phyloP scores from a whole-genome alignment of 2,888 invertebrate species.

The Mythimna albipuncta region DNA sequence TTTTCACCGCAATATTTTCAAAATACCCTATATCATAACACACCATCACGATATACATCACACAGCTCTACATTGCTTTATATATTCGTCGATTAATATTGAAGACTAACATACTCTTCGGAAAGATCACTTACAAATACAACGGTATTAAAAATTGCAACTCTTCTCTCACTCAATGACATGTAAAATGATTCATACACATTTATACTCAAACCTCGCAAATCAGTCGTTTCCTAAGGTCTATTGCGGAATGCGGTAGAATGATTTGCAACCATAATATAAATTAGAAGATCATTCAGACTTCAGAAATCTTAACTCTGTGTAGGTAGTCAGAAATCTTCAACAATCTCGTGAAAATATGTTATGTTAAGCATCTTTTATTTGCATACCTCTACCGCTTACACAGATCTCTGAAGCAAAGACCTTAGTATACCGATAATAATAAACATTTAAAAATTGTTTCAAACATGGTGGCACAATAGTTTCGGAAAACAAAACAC shows the following conservation, averaged over 20 bases:
- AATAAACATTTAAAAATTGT: constrained; percentile 47
- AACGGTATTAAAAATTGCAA: constrained; percentile 64
- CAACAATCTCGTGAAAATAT: constrained; percentile 1
- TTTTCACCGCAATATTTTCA: constrained; percentile 36
- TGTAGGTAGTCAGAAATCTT: neutral
- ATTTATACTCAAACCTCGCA: constrained; percentile 35
- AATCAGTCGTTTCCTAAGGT: constrained; percentile 60
- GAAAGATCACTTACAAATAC: constrained; percentile 61
- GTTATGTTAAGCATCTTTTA: neutral
- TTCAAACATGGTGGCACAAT: constrained; percentile 63
- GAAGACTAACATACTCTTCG: constrained; percentile 61
- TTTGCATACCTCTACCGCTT: constrained; percentile 46
- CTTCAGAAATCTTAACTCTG: neutral
- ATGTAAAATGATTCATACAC: constrained; percentile 39
- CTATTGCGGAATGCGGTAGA: constrained; percentile 46
- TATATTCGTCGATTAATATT: constrained; percentile 60
- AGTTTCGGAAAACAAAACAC: constrained; percentile 38
- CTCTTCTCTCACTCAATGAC: constrained; percentile 48
- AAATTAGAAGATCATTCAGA: neutral
- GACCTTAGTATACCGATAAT: constrained; percentile 37
- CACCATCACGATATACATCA: constrained; percentile 59
- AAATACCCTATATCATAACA: constrained; percentile 34
- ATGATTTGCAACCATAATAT: constrained; percentile 18
- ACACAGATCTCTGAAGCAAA: constrained; percentile 43
- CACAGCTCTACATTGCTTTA: constrained; percentile 66